Evolutionary conservation across 2,888 invertebrate species (phyloP).

Genomic region (Dryadula phaetusa): DNA sequence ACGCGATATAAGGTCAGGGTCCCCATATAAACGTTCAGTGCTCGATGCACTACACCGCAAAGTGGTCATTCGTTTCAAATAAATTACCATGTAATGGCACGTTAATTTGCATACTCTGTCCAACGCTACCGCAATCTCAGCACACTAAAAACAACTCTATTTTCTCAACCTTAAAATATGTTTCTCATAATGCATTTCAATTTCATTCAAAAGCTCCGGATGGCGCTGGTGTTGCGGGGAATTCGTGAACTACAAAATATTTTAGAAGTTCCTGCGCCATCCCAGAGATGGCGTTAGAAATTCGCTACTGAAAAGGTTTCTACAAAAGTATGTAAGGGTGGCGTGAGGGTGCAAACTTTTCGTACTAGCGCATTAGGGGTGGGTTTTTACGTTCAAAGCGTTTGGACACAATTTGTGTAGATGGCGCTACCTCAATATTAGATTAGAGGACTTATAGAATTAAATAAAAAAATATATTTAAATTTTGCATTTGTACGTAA

Average conservation of each 20-base stretch:
- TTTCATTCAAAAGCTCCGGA: conserved; percentile 79
- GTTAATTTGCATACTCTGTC: conserved; percentile 82
- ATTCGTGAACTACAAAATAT: conserved; percentile 69
- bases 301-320: conserved; percentile 53
- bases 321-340: conserved; percentile 50
- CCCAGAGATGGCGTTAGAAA: conserved; percentile 72
- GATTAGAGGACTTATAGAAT: background rate
- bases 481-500: background rate
- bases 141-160: conserved; percentile 62
- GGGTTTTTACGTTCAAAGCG: conserved; percentile 31
- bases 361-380: conserved; percentile 51
- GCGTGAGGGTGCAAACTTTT: conserved; percentile 60
- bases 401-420: conserved; percentile 35
- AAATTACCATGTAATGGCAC: conserved; percentile 84
- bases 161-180: conserved; percentile 48
- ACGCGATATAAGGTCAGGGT: conserved; percentile 83
- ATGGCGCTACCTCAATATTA: conserved; percentile 37
- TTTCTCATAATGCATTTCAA: conserved; percentile 49
- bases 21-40: conserved; percentile 79
- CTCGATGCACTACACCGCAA: conserved; percentile 81
- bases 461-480: background rate
- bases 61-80: conserved; percentile 85
- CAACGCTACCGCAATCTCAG: conserved; percentile 53
- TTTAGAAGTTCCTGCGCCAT: conserved; percentile 67
- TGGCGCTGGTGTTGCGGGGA: conserved; percentile 64